Evolutionary conservation across 2,797 vertebrate species (phyloP).

Genomic region (Mionectes olivaceus): DNA sequence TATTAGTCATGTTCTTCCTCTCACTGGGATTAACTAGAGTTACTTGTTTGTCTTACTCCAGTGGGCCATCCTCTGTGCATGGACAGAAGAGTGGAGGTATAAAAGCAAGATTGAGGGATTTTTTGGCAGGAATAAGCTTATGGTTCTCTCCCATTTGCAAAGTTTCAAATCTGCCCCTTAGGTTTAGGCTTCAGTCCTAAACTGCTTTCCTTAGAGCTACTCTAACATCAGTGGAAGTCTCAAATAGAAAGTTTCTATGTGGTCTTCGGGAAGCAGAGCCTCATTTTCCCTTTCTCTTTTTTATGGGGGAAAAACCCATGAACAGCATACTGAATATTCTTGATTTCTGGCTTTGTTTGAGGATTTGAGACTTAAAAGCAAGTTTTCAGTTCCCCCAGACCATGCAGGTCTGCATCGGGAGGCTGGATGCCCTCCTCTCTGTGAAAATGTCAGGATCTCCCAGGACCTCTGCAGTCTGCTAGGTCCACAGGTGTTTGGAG

Average conservation of each 20-base stretch:
- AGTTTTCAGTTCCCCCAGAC: neutral
- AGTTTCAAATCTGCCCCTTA: neutral
- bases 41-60: neutral
- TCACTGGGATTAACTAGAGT: neutral
- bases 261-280: neutral
- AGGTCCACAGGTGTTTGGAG: neutral
- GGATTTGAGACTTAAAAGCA: neutral
- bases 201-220: neutral
- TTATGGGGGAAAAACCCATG: rapidly evolving
- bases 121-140: neutral
- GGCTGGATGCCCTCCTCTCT: neutral
- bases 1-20: neutral
- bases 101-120: neutral
- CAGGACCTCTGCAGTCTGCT: neutral
- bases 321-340: neutral
- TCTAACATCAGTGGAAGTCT: neutral
- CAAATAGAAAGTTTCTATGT: neutral
- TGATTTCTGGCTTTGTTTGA: neutral
- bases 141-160: neutral
- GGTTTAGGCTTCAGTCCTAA: neutral
- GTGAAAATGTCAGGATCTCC: neutral
- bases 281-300: neutral
- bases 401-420: neutral
- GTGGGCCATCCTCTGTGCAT: neutral
- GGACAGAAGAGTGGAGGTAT: neutral